phyloP scores from a whole-genome alignment of 2,797 vertebrate species.

The Mus spretus region DNA sequence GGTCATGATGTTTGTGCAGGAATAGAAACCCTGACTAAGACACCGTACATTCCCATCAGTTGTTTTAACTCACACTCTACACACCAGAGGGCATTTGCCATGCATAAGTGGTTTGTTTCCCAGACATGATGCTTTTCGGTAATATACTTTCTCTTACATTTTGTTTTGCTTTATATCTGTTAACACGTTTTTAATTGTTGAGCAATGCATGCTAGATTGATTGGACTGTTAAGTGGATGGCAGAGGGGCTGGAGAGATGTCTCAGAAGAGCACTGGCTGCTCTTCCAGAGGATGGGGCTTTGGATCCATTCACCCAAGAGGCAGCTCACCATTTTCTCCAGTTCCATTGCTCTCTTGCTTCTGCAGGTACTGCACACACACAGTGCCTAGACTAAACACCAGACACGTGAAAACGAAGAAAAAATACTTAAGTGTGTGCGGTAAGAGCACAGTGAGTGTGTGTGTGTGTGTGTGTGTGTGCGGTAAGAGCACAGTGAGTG shows the following conservation, averaged over 20 bases:
- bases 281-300: neutral
- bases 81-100: neutral
- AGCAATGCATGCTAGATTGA: neutral
- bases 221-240: neutral
- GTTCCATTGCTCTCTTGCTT: neutral
- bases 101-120: neutral
- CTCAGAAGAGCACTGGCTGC: neutral
- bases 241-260: neutral
- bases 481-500: no score
- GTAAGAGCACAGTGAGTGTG: no score
- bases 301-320: no score
- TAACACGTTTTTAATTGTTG: neutral
- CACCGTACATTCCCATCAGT: neutral
- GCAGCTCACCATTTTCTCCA: neutral
- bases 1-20: no score
- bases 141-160: slow-evolving; percentile 32
- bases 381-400: neutral
- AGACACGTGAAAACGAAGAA: neutral
- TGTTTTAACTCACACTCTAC: slow-evolving; percentile 18
- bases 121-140: neutral
- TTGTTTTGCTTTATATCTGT: neutral
- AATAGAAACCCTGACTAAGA: no score
- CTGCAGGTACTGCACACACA: neutral
- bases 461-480: no score
- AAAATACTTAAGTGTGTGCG: neutral